Conservation (phyloP, 2,113 vertebrate genomes). For the Xiphorhynchus elegans region DNA sequence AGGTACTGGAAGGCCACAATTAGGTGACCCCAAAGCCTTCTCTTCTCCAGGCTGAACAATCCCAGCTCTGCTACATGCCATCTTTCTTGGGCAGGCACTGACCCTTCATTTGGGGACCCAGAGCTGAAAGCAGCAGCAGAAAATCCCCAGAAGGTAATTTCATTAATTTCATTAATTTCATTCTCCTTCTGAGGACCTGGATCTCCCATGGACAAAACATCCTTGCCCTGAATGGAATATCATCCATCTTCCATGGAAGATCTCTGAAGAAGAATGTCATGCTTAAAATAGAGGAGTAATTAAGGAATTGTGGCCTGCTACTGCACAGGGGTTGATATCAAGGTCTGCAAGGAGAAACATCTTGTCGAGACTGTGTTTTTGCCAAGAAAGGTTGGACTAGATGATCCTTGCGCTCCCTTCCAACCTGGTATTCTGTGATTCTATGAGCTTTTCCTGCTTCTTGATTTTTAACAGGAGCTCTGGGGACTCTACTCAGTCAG, state of each 20-base stretch:
- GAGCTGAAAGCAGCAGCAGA: background rate
- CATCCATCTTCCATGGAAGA: background rate
- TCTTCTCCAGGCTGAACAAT: background rate
- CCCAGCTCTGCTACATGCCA: background rate
- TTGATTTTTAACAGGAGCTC: background rate
- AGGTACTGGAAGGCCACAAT: background rate
- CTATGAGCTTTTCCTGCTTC: background rate
- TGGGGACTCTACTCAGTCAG: background rate
- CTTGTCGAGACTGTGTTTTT: background rate
- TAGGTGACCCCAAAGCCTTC: background rate
- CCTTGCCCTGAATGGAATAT: background rate
- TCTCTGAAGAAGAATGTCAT: background rate
- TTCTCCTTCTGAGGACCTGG: background rate
- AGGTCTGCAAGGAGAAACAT: background rate
- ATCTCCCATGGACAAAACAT: background rate
- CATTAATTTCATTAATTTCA: background rate
- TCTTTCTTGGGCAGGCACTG: background rate
- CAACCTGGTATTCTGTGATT: background rate
- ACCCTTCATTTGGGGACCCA: background rate
- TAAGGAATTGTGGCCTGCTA: background rate
- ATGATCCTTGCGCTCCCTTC: background rate
- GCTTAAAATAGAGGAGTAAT: background rate
- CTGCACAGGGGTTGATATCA: background rate
- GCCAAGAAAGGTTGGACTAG: background rate
- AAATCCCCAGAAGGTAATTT: background rate